Conservation (phyloP, 2,113 vertebrate species). For the Bagarius yarrelli region DNA sequence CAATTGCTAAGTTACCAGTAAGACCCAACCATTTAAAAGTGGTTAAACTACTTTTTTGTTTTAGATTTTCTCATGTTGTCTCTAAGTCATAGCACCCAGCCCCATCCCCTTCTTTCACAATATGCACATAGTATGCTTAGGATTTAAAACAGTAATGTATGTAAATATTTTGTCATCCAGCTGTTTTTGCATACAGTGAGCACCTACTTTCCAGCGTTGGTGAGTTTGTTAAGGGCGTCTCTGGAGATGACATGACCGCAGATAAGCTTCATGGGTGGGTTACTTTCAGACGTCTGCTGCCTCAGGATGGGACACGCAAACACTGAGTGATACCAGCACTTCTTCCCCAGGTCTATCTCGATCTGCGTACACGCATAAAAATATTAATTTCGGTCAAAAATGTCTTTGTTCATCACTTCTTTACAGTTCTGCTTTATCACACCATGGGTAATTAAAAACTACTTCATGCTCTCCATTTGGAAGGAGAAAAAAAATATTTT, state of each 20-base stretch:
- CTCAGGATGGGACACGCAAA: slow-evolving; percentile 87
- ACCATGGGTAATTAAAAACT: not conserved
- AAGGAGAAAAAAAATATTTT: not conserved
- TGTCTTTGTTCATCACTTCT: not conserved
- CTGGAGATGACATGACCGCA: slow-evolving; percentile 88
- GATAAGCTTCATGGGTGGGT: slow-evolving; percentile 89
- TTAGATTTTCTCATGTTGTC: no score
- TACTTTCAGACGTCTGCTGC: slow-evolving; percentile 87
- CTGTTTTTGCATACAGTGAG: not conserved
- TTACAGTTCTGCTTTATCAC: not conserved
- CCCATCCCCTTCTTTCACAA: no score
- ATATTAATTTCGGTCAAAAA: not conserved
- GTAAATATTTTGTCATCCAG: no score
- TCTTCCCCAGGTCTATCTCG: slow-evolving; percentile 88
- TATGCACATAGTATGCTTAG: no score
- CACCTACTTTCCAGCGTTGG: slow-evolving; percentile 86
- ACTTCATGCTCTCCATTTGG: not conserved
- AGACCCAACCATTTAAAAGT: no score
- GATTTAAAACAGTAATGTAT: no score
- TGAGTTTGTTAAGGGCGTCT: slow-evolving; percentile 88
- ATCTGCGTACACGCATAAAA: slow-evolving; percentile 65
- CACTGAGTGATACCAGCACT: slow-evolving; percentile 91
- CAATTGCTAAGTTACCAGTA: no score
- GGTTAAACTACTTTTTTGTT: no score
- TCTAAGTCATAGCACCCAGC: no score